Evolutionary conservation across 2,888 invertebrate species (phyloP).

Genomic region (Chalcis sispes): DNA sequence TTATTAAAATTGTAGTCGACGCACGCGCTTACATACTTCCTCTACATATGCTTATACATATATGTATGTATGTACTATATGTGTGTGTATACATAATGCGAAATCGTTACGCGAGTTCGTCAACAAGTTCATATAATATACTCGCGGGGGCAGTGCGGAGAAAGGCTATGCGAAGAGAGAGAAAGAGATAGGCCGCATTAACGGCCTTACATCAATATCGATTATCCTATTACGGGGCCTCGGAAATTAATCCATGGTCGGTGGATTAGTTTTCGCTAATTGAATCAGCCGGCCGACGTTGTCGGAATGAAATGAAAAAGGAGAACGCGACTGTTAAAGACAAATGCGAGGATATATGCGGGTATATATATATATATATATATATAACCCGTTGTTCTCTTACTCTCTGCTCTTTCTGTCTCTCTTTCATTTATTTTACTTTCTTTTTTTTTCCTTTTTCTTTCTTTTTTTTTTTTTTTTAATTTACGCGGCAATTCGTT

Average conservation of each 20-base stretch:
- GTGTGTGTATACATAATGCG: neutral
- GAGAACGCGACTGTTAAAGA: neutral
- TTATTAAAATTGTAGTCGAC: slow-evolving; percentile 9
- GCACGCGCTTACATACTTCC: neutral
- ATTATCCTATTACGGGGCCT: slow-evolving; percentile 50
- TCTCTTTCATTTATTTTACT: neutral
- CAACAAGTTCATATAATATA: too few relatives aligned
- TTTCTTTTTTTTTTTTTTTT: too few relatives aligned
- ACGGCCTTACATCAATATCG: slow-evolving; percentile 51
- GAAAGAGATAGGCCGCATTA: slow-evolving; percentile 14
- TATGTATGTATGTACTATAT: too few relatives aligned
- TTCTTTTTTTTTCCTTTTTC: neutral
- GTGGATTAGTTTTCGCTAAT: slow-evolving; percentile 41
- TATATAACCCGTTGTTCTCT: too few relatives aligned
- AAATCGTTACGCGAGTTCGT: neutral
- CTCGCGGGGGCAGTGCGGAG: too few relatives aligned
- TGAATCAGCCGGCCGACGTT: slow-evolving; percentile 6
- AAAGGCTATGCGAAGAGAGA: neutral
- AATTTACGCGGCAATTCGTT: too few relatives aligned
- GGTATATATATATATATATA: too few relatives aligned
- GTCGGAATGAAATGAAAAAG: neutral
- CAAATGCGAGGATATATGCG: slow-evolving; percentile 5
- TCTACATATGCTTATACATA: too few relatives aligned
- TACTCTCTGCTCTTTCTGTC: neutral
- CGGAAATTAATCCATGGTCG: slow-evolving; percentile 49